These are phyloP conservation scores for Salarias fasciatus DNA, from an alignment of 2,797 vertebrate species.

Conservation along the genomic window DNA sequence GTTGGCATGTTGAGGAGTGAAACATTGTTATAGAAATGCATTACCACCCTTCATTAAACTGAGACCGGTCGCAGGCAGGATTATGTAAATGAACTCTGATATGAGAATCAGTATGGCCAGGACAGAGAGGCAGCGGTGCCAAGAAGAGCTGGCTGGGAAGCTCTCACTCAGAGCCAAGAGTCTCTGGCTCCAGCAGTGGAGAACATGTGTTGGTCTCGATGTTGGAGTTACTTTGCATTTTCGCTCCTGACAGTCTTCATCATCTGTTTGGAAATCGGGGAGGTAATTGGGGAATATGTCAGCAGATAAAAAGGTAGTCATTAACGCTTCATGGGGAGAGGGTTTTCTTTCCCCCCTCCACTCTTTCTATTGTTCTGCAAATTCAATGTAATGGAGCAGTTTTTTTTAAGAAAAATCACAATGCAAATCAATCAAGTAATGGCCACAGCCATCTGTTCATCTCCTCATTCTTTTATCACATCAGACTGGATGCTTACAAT, in stretches of 20 bases:
- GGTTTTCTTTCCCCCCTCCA: slow-evolving; percentile 29
- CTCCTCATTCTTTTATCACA: slow-evolving; percentile 66
- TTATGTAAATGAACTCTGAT: slow-evolving; percentile 79
- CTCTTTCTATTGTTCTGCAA: slow-evolving; percentile 55
- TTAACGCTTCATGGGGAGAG: slow-evolving; percentile 73
- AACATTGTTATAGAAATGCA: slow-evolving; percentile 80
- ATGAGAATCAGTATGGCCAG: slow-evolving; percentile 77
- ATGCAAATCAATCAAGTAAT: slow-evolving; percentile 73
- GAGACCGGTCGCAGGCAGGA: slow-evolving; percentile 74
- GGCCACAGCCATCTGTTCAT: slow-evolving; percentile 75
- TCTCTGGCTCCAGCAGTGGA: slow-evolving; percentile 73
- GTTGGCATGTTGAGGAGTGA: slow-evolving; percentile 69
- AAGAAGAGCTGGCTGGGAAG: slow-evolving; percentile 72
- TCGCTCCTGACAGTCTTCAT: slow-evolving; percentile 73
- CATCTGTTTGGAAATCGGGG: slow-evolving; percentile 66
- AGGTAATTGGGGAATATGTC: slow-evolving; percentile 78
- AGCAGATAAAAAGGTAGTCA: slow-evolving; percentile 76
- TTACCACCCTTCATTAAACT: slow-evolving; percentile 80
- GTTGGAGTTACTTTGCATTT: slow-evolving; percentile 77
- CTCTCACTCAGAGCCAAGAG: slow-evolving; percentile 71
- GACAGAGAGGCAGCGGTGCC: slow-evolving; percentile 67
- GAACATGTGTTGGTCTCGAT: slow-evolving; percentile 79
- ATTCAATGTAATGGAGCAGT: slow-evolving; percentile 66
- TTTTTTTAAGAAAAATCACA: slow-evolving; percentile 69
- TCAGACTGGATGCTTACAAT: slow-evolving; percentile 60